Base-by-base conservation (phyloP, 2,797 vertebrate genomes). In the Lagocephalus sceleratus region DNA sequence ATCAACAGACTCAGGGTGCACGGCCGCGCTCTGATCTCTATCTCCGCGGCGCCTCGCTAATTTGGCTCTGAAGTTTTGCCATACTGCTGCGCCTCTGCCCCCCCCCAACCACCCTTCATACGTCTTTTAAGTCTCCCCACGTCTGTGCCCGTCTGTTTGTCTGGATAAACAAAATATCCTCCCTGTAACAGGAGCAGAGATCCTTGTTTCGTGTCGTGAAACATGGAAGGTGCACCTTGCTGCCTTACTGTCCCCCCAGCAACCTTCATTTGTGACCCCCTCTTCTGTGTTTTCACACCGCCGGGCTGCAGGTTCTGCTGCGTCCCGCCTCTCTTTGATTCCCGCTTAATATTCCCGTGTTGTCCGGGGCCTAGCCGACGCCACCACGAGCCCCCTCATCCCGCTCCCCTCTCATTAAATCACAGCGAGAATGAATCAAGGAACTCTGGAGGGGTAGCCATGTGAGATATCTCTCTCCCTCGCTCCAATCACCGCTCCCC, bases 41-140 rank as follows among this genome's bases (percentile, higher is more conserved):
- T 89, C 88, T 82, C 68, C 25, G 75, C 74, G 87, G 88, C 87
- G 88, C 87, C 88, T 82, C 71, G 57, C 78, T 88, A 79, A 88
- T 88, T 87, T 88, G 73, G 80, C 83, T 85, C 85, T 85, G 79
- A 89, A 87, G 82, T 86, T 67, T 86, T 50, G 39, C 60, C 72
- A 73, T 86, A 87, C 83, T 86, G 87, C 85, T 82, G 81, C 68
- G 69, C 64, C 78, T 73, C 52, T 73, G 78, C 82, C 72, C 82
- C 84, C 78, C 70, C 73, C 5, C 74, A n/a, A n/a, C n/a, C 78
- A 74, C 74, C 57, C 63, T 71, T 61, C 76, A 73, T 56, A 40
- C 71, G 73, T 79, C 74, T 70, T 80, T 78, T 82, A 67, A 61
- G 78, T 78, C 70, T 71, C 61, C 49, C 57, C 17, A 2, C 76